phyloP scores from a whole-genome alignment of 2,888 invertebrate genomes.

The Xanthorhoe spadicearia region DNA sequence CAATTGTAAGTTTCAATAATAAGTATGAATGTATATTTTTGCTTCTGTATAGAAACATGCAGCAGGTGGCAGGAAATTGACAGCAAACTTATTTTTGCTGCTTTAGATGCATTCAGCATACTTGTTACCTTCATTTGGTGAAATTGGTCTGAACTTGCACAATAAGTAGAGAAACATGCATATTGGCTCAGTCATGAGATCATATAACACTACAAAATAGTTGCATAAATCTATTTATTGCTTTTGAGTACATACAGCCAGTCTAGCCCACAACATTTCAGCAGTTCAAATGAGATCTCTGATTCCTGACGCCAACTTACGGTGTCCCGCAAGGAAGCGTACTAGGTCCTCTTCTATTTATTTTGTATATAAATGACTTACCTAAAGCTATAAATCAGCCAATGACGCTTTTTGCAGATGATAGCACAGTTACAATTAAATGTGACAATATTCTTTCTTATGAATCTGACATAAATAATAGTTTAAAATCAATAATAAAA shows the following conservation, averaged over 20 bases:
- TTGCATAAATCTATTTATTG: slow-evolving; percentile 23
- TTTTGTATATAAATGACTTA: too few relatives aligned
- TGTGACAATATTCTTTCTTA: too few relatives aligned
- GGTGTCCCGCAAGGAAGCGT: too few relatives aligned
- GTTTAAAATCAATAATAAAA: too few relatives aligned
- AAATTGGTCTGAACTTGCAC: slow-evolving; percentile 14
- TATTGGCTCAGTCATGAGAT: slow-evolving; percentile 37
- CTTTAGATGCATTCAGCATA: background rate
- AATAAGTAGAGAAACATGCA: slow-evolving; percentile 45
- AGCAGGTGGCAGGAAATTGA: background rate
- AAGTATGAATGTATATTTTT: background rate
- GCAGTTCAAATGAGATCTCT: background rate
- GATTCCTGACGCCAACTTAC: too few relatives aligned
- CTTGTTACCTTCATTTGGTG: slow-evolving; percentile 6
- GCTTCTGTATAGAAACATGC: background rate
- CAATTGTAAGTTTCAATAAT: background rate
- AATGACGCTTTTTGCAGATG: too few relatives aligned
- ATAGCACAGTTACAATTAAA: too few relatives aligned
- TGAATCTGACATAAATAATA: too few relatives aligned
- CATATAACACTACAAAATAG: slow-evolving; percentile 20
- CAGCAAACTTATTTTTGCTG: background rate
- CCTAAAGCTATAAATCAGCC: too few relatives aligned
- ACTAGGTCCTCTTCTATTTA: too few relatives aligned
- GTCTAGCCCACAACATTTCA: background rate
- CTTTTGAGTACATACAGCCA: slow-evolving; percentile 17